phyloP scores from a whole-genome alignment of 2,888 invertebrate species.

The Oxystoma pomonae region DNA sequence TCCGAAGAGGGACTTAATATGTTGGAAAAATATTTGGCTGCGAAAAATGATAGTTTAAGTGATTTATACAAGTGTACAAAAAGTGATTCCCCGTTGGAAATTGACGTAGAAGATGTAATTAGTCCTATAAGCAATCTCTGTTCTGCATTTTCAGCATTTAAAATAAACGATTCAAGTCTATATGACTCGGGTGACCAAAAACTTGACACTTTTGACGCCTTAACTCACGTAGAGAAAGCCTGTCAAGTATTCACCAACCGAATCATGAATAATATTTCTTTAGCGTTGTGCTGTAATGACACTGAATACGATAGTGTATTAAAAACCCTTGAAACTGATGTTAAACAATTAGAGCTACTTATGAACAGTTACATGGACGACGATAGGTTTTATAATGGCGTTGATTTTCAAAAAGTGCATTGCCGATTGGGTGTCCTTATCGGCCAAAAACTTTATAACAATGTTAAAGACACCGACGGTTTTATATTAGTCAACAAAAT shows the following conservation, averaged over 20 bases:
- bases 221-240: constrained; percentile 57
- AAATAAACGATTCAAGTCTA: constrained; percentile 47
- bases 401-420: constrained; percentile 63
- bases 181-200: constrained; percentile 26
- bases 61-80: constrained; percentile 5
- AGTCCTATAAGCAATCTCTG: constrained; percentile 61
- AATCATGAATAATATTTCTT: constrained; percentile 59
- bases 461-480: constrained; percentile 39
- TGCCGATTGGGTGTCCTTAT: constrained; percentile 61
- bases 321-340: constrained; percentile 60
- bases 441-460: constrained; percentile 51
- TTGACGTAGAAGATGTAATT: constrained; percentile 18
- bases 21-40: constrained; percentile 67
- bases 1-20: constrained; percentile 66
- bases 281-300: constrained; percentile 34
- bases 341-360: constrained; percentile 64
- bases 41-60: constrained; percentile 22
- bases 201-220: constrained; percentile 41
- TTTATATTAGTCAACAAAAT: constrained; percentile 24
- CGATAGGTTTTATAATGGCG: constrained; percentile 52
- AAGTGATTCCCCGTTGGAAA: constrained; percentile 17
- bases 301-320: constrained; percentile 46
- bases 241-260: constrained; percentile 66
- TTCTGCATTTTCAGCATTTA: constrained; percentile 54
- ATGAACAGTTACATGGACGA: constrained; percentile 68